Evolutionary conservation across 2,113 vertebrate species (phyloP).

Genomic region (Etheostoma spectabile): DNA sequence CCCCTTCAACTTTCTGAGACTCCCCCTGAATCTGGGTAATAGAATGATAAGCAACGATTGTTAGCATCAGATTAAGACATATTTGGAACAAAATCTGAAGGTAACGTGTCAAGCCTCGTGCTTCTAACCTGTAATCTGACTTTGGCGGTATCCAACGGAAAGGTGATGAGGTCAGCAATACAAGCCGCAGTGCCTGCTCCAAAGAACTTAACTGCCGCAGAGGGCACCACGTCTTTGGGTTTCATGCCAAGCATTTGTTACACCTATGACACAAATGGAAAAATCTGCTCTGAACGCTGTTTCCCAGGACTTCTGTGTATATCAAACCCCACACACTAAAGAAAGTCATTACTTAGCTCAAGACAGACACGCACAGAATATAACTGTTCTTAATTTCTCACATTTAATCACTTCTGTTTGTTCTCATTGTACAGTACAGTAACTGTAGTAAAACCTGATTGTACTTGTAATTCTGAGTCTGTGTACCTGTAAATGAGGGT

Average conservation of each 20-base stretch:
- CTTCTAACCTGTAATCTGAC: slow-evolving; percentile 90
- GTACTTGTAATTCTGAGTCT: neutral
- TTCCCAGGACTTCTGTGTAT: neutral
- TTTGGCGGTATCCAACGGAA: slow-evolving; percentile 92
- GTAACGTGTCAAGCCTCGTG: neutral
- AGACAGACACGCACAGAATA: neutral
- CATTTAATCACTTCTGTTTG: slow-evolving; percentile 3
- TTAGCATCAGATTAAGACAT: neutral
- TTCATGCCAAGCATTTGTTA: slow-evolving; percentile 88
- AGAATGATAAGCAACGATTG: neutral
- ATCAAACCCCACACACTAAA: neutral
- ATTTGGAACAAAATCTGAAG: neutral
- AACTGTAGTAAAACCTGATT: neutral
- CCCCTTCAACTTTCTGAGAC: slow-evolving; percentile 53
- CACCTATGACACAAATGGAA: slow-evolving; percentile 37
- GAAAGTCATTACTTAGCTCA: neutral
- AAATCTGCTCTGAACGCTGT: slow-evolving; percentile 21
- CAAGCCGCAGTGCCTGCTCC: slow-evolving; percentile 91
- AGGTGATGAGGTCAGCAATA: slow-evolving; percentile 92
- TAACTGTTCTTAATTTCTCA: neutral
- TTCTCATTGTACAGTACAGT: neutral
- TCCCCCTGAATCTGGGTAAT: slow-evolving; percentile 89
- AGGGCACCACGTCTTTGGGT: slow-evolving; percentile 86
- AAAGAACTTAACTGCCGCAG: slow-evolving; percentile 87
- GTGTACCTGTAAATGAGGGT: slow-evolving; percentile 36